Conservation (phyloP, 2,888 invertebrate genomes). For the Selenia dentaria region DNA sequence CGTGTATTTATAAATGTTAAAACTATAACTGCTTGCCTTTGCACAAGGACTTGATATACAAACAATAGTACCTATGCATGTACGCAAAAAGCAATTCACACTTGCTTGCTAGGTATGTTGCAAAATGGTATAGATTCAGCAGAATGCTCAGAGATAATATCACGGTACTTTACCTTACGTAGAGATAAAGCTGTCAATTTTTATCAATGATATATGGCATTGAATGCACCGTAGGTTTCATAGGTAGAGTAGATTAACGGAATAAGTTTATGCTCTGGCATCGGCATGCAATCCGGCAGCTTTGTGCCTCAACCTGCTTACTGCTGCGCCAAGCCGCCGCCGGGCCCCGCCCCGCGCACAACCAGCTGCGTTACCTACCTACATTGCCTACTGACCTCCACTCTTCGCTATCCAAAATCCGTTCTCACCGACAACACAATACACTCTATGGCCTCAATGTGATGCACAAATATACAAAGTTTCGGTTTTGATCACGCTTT, state of each 20-base stretch:
- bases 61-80: too few species aligned
- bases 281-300: constrained; percentile 31
- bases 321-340: constrained; percentile 38
- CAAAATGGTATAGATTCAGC: too few species aligned
- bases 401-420: constrained; percentile 47
- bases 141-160: too few species aligned
- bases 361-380: constrained; percentile 1
- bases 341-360: constrained; percentile 24
- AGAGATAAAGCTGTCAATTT: not conserved
- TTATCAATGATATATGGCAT: constrained; percentile 13
- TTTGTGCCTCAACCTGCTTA: constrained; percentile 35
- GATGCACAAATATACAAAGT: constrained; percentile 27
- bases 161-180: too few species aligned
- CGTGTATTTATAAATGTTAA: too few species aligned
- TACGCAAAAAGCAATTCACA: too few species aligned
- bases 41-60: not conserved
- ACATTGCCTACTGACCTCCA: constrained; percentile 50
- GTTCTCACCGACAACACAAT: constrained; percentile 56
- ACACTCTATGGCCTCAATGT: constrained; percentile 55
- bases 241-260: constrained; percentile 38
- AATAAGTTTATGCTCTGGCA: constrained; percentile 23
- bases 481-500: constrained; percentile 12
- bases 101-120: too few species aligned
- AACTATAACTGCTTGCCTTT: too few species aligned
- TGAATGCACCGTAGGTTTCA: constrained; percentile 15